A percentile compares a stretch with the other conserved stretches of the same genome.
Conservation (phyloP, 2,113 vertebrate genomes). For the Crypturellus undulatus region DNA sequence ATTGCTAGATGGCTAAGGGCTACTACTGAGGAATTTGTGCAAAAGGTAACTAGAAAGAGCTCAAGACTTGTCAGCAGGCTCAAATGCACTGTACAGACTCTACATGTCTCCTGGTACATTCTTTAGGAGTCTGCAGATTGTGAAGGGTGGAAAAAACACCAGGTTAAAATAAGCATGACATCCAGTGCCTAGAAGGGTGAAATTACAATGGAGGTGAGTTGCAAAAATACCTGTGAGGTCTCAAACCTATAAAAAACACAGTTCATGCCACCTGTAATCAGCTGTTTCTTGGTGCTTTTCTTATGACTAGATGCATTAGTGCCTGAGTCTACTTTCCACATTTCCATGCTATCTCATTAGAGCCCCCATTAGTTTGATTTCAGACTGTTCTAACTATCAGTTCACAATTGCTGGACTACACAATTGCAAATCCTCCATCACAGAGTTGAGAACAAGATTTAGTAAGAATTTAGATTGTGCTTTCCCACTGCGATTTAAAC, state of each 20-base stretch:
- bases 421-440: background rate
- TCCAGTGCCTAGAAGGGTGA: background rate
- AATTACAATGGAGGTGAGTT: background rate
- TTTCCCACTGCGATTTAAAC: background rate
- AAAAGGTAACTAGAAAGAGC: background rate
- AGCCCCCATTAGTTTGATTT: background rate
- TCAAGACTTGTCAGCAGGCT: background rate
- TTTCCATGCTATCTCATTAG: background rate
- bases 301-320: background rate
- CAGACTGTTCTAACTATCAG: background rate
- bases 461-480: background rate
- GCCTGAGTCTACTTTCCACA: background rate
- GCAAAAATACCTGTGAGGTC: background rate
- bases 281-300: background rate
- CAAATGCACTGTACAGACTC: background rate
- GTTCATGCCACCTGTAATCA: background rate
- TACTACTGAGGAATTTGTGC: background rate
- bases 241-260: background rate
- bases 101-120: background rate
- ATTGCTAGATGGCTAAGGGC: background rate
- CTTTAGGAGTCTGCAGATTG: background rate
- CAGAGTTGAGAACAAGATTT: background rate
- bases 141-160: background rate
- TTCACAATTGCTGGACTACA: background rate
- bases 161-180: background rate